Percentiles rank a stretch among this genome's conserved stretches.
Evolutionary conservation across 2,113 vertebrate genomes (phyloP).

Genomic region (Anseranas semipalmata): DNA sequence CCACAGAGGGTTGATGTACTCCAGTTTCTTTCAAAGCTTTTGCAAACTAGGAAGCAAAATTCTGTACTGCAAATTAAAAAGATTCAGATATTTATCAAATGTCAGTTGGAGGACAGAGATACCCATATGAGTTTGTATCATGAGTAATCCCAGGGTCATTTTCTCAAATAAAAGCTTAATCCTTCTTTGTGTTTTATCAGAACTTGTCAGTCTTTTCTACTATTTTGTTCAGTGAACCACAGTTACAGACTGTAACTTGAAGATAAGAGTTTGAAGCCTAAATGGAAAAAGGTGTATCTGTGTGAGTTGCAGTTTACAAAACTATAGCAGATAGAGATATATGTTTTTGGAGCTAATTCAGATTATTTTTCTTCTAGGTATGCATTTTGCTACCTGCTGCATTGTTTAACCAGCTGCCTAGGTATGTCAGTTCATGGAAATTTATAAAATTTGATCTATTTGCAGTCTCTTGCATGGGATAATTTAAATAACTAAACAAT

Average conservation of each 20-base stretch:
- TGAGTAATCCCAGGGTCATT: not conserved
- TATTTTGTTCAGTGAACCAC: not conserved
- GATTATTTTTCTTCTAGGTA: not conserved
- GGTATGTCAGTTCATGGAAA: not conserved
- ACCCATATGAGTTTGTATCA: not conserved
- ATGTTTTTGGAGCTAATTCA: not conserved
- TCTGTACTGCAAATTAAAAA: not conserved
- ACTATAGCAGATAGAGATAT: not conserved
- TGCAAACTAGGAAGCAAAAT: not conserved
- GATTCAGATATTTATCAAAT: not conserved
- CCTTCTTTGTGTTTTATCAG: conserved; percentile 1
- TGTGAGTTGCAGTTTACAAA: not conserved
- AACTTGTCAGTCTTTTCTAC: conserved; percentile 4
- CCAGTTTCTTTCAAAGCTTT: not conserved
- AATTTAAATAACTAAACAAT: not conserved
- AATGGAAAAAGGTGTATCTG: not conserved
- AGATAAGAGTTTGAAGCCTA: conserved; percentile 12
- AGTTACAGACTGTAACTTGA: not conserved
- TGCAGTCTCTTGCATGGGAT: not conserved
- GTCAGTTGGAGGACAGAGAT: not conserved
- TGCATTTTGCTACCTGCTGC: not conserved
- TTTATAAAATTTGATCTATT: not conserved
- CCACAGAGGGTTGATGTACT: not conserved
- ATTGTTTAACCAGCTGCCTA: not conserved
- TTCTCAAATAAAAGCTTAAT: not conserved